Evolutionary conservation across 1,140 invertebrate genomes (phyloP), one percentile per base, ranked within the genome.

Genomic region (Trinorchestia longiramus): DNA sequence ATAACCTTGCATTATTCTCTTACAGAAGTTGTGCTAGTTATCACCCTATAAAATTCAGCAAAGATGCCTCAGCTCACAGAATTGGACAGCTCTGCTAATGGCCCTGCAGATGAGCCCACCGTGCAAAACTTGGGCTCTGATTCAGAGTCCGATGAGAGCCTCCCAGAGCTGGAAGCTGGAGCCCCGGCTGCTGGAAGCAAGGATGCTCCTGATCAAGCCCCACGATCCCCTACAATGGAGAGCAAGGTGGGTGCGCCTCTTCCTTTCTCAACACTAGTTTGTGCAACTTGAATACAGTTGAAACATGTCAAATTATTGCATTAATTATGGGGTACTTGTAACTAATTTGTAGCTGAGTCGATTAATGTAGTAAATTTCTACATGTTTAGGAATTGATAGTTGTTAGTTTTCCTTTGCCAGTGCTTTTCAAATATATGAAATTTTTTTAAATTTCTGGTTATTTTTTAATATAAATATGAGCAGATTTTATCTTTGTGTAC

Each of bases 11-110:
- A 43, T 90, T 90, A 42, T 42, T 87, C 41, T 43, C 41, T 42
- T 90, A 42, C 43, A 90, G 88, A 42, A 90, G 11, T 90, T 90
- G 41, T 11, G 41, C n/a, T 3, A 43, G 88, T 90, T 90, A 42
- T 28, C 88, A 94, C 47, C 6, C 92, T 94, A 45, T 40, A 47
- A 94, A 19, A 94, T 15, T 19, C 19, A 94, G 19, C 62, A 44
- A 94, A 44, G 41, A 94, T 94, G 92, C 92, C 92, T 94, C 92
- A 94, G 92, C 92, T 94, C 36, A 94, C 92, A 45, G 92, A 94
- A 94, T 94, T 94, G 92, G 92, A 94, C 44, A 47, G 44, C 92
- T 43, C 43, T 47, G 92, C 92, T 44, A 94, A 44, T 94, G 92
- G 92, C 6, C 92, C 92, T 45, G 92, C 92, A 43, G 92, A 94